Conservation (phyloP, 2,113 vertebrate species). For the Callipepla californica region DNA sequence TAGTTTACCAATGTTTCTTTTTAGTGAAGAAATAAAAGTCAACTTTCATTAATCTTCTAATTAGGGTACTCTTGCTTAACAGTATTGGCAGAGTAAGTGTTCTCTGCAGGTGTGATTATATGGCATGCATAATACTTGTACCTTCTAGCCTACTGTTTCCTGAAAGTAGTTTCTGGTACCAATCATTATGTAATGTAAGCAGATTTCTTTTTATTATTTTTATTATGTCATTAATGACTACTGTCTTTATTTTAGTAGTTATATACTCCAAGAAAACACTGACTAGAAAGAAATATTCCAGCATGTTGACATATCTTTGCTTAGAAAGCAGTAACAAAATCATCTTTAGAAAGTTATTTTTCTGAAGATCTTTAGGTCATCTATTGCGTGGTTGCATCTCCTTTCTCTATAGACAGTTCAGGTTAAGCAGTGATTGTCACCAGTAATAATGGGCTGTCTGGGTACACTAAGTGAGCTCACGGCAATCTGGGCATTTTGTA, state of each 20-base stretch:
- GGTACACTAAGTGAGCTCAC: constrained; percentile 19
- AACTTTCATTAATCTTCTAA: not conserved
- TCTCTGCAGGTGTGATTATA: not conserved
- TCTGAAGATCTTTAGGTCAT: constrained; percentile 14
- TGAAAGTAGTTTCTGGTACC: not conserved
- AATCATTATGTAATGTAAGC: not conserved
- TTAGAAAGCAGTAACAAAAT: not conserved
- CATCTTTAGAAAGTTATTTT: not conserved
- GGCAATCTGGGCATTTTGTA: not conserved
- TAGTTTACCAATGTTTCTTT: not conserved
- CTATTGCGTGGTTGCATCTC: not conserved
- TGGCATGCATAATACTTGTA: not conserved
- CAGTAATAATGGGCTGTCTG: not conserved
- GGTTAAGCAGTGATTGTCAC: constrained; percentile 18
- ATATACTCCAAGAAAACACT: not conserved
- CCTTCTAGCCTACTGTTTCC: not conserved
- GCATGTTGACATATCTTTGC: not conserved
- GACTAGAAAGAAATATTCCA: not conserved
- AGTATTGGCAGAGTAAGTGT: not conserved
- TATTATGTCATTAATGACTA: too few relatives aligned
- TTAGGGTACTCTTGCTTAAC: not conserved
- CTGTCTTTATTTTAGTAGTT: not conserved
- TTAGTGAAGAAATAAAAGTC: not conserved
- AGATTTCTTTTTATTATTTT: too few relatives aligned
- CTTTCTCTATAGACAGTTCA: not conserved